phyloP scores from a whole-genome alignment of 1,140 invertebrate genomes.

The Drosophila triauraria region DNA sequence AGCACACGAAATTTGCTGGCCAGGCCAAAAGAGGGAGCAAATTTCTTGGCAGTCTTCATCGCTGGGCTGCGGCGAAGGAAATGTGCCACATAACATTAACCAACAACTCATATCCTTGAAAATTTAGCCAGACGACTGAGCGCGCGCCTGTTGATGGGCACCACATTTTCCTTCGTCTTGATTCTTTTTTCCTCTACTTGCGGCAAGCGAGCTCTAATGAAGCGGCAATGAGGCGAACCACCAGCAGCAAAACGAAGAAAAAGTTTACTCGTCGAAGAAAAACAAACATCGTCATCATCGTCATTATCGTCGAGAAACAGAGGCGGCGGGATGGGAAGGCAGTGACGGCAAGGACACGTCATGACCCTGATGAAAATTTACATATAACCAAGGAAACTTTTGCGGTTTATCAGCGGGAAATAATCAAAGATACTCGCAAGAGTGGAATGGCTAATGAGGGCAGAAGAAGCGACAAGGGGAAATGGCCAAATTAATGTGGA shows the following conservation, averaged over 20 bases:
- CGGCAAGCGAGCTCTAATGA: constrained; percentile 56
- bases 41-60: constrained; percentile 55
- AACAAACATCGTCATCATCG: constrained; percentile 53
- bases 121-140: constrained; percentile 43
- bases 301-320: constrained; percentile 24
- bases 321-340: background rate
- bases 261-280: constrained; percentile 25
- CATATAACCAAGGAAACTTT: constrained; percentile 38
- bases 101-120: constrained; percentile 80
- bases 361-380: constrained; percentile 48
- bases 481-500: constrained; percentile 10
- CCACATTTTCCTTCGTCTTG: constrained; percentile 43
- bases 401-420: constrained; percentile 44
- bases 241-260: constrained; percentile 23
- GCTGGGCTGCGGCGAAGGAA: constrained; percentile 25
- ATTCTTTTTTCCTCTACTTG: constrained; percentile 24
- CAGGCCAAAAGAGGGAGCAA: constrained; percentile 19
- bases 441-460: constrained; percentile 26
- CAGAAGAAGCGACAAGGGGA: background rate
- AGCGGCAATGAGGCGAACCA: constrained; percentile 62
- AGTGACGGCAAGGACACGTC: constrained; percentile 21
- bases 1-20: constrained; percentile 35
- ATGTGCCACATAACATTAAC: constrained; percentile 73
- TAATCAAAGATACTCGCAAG: constrained; percentile 36
- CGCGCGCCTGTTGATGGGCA: constrained; percentile 70